Evolutionary conservation across 1,140 invertebrate genomes (phyloP), one percentile per base, ranked within the genome.

Genomic region (Archivesica marissinica): DNA sequence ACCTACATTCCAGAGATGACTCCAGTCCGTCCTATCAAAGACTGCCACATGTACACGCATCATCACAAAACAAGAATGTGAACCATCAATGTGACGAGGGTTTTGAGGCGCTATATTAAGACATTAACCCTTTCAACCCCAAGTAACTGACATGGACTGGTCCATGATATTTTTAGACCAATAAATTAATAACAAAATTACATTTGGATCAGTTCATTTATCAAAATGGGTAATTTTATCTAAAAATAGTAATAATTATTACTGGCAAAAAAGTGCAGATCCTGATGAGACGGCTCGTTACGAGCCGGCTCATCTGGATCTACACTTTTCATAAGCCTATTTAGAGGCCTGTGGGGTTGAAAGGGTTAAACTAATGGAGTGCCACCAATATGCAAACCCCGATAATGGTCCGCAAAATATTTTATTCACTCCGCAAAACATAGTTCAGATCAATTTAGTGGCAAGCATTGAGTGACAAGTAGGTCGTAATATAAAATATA

Each of bases 1-100:
- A 75, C 80, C 80, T 50, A 83, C 47, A 83, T 83, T 74, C 80
- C 80, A 41, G 7, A 2, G 35, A 30, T 83, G 68, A 83, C 80
- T 70, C 20, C 30, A 30, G 76, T 30, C 56, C 35, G 28, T 47
- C 44, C 68, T 72, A 72, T 72, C 68, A 50, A 15, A 72, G 4
- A 72, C 7, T 17, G 68, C 68, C 68, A 72, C 68, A 72, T 72
- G 41, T 72, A 44, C 44, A 50, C 23, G 25, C 25, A 28, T 47
- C 68, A 13, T 3, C 39, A 44, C 68, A 72, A 23, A 72, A 47
- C 41, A 72, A 72, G 68, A 72, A 72, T 72, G 68, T 72, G 25
- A 30, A 72, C 50, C 25, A 50, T 20, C n/a, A n/a, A 15, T 17
- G 50, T 72, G 41, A 15, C 28, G 25, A 52, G 41, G 15, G 7